A percentile compares a stretch with the other conserved stretches of the same genome.
These are phyloP conservation scores for Trachops cirrhosus DNA, from an alignment of 2,797 vertebrate species.

Conservation along the genomic window DNA sequence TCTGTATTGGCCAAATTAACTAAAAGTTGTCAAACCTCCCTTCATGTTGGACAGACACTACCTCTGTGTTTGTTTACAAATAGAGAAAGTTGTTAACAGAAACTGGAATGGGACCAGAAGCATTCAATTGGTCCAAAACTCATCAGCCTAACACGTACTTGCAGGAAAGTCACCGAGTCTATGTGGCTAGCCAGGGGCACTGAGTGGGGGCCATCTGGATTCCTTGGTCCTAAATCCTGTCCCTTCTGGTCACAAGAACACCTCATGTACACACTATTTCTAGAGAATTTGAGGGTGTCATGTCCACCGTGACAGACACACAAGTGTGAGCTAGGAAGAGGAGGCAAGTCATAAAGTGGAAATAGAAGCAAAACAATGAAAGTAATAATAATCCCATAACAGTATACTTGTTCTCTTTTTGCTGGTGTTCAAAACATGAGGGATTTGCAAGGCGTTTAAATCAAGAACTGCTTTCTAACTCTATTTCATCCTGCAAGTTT, in stretches of 20 bases:
- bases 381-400: not conserved
- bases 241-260: not conserved
- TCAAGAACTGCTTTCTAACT: not conserved
- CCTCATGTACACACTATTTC: not conserved
- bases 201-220: not conserved
- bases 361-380: not conserved
- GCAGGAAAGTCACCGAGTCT: not conserved
- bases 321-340: not conserved
- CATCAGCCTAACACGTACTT: conserved; percentile 10
- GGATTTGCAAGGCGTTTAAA: not conserved
- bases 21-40: conserved; percentile 35
- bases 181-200: not conserved
- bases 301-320: not conserved
- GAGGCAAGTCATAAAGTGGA: not conserved
- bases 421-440: not conserved
- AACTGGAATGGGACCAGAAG: conserved; percentile 56
- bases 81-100: conserved; percentile 56
- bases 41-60: not conserved
- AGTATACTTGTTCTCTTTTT: not conserved
- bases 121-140: conserved; percentile 40
- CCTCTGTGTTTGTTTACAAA: conserved; percentile 54
- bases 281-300: not conserved
- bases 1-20: conserved; percentile 49
- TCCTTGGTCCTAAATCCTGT: not conserved
- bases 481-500: not conserved